These are phyloP conservation scores for Tragelaphus strepsiceros DNA, from an alignment of 2,113 vertebrate genomes.

Conservation along the genomic window DNA sequence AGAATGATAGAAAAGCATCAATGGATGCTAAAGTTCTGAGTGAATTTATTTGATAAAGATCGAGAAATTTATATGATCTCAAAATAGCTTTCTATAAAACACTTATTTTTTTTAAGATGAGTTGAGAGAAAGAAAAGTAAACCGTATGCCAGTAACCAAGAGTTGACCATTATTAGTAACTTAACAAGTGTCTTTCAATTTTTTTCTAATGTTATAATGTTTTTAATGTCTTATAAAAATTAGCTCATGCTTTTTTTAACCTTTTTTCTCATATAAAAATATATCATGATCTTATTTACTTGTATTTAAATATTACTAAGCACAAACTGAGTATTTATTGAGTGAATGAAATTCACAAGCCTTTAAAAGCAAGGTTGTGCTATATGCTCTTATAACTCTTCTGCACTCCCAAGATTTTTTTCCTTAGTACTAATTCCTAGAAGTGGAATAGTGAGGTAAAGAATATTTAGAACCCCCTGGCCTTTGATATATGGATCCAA, in stretches of 20 bases:
- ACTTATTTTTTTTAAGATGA: not conserved
- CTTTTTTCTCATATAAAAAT: constrained; percentile 14
- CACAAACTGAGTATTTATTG: not conserved
- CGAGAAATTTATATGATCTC: not conserved
- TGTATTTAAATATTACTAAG: constrained; percentile 1
- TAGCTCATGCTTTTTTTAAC: not conserved
- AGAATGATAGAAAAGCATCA: not conserved
- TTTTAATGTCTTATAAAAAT: not conserved
- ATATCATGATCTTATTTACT: not conserved
- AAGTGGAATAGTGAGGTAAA: not conserved
- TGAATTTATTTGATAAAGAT: not conserved
- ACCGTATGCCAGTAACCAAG: not conserved
- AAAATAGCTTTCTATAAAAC: not conserved
- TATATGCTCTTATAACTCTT: not conserved
- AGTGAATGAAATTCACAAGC: not conserved
- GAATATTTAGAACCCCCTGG: not conserved
- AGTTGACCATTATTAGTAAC: not conserved
- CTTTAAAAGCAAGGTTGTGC: not conserved
- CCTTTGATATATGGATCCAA: not conserved
- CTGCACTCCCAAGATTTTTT: not conserved
- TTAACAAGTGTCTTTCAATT: not conserved
- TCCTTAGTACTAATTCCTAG: not conserved
- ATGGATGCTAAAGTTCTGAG: not conserved
- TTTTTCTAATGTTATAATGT: not conserved
- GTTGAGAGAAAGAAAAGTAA: not conserved